These are phyloP conservation scores for Gymnothorax reevesii DNA, from an alignment of 2,797 vertebrate genomes.

Conservation along the genomic window DNA sequence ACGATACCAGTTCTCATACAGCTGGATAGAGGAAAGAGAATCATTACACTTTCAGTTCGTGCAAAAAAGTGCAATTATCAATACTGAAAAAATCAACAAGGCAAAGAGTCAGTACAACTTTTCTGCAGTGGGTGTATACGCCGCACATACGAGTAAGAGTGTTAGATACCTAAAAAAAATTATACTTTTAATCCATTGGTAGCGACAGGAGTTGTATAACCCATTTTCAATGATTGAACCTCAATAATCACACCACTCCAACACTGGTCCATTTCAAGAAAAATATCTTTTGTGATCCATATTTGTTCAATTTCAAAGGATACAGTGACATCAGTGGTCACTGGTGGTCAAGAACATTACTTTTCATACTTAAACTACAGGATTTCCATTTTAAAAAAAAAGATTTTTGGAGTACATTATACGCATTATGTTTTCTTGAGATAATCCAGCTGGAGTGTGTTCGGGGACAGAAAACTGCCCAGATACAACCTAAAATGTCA, in stretches of 20 bases:
- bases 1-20: conserved; percentile 90
- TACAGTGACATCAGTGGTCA: no score
- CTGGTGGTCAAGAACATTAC: no score
- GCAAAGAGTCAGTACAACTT: background rate
- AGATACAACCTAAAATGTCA: no score
- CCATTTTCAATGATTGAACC: background rate
- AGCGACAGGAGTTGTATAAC: background rate
- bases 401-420: no score
- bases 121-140: background rate
- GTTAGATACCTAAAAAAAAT: background rate
- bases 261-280: background rate
- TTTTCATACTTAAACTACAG: no score
- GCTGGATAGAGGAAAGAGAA: conserved; percentile 61
- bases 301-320: no score
- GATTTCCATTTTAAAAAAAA: no score
- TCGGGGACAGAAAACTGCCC: no score
- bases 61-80: background rate
- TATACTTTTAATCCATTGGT: background rate
- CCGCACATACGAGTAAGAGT: background rate
- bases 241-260: background rate
- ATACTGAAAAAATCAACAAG: background rate
- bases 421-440: no score
- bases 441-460: no score
- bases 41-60: background rate
- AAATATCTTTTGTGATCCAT: background rate